Evolutionary conservation across 2,113 vertebrate species (phyloP), one percentile per base, ranked within the genome.

Genomic region (Glaucidium brasilianum): DNA sequence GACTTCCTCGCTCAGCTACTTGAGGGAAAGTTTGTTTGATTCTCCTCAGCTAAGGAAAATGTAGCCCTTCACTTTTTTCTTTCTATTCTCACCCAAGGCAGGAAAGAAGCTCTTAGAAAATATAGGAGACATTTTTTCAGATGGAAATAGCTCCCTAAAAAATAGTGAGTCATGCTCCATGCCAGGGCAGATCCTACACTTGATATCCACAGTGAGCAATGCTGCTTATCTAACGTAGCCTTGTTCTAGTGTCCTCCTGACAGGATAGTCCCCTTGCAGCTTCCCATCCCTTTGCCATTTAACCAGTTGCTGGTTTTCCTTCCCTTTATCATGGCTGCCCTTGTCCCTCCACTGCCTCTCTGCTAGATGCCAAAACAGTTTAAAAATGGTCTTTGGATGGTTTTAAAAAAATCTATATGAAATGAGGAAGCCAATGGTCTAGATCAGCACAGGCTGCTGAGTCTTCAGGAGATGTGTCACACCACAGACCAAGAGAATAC

Each of bases 131-230:
- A 64, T 86, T 72, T 91, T 73, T 68, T 77, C 80, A 94, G 91
- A 88, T 76, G 69, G 86, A 95, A 92, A 62, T 26, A 55, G 83
- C 89, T 98, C 95, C 69, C 88, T 96, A 75, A 95, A 81, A 96
- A 72, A 10, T 29, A 91, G 34, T 58, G 80, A 89, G 45, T 90
- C 84, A 76, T 4, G 20, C 58, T 90, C 67, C 32, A 58, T 6
- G 9, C 45, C 0, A 0, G 53, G 43, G 53, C 4, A 4, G 76
- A 84, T 82, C 74, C 34, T 35, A 60, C 47, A 76, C 81, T 2
- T 60, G 78, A 60, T 39, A 52, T 78, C 18, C n/a, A 59, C 66
- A 53, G 18, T 0, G 0, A 73, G 59, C 69, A 82, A 25, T 12
- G 59, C 49, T 89, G 56, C 55, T 62, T 16, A 32, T 17, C n/a